Conservation (phyloP, 1,140 invertebrate genomes). For the Caligus rogercresseyi region DNA sequence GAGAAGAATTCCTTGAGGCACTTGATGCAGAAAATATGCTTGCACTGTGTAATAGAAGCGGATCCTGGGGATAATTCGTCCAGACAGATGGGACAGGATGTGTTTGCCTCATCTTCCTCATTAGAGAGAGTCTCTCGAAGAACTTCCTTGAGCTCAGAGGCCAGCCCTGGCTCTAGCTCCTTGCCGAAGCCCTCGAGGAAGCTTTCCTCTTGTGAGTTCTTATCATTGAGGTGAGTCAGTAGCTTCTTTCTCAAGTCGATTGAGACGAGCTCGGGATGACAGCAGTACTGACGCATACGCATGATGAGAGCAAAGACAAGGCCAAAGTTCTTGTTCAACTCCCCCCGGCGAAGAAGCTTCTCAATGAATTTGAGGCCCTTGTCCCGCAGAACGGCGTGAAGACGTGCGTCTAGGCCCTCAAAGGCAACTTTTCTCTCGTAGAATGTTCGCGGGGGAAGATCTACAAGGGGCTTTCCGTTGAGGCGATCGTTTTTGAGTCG, state of each 20-base stretch:
- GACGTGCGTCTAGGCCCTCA: not conserved
- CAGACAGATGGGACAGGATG: slow-evolving; percentile 11
- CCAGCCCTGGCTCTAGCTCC: not conserved
- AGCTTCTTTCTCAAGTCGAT: not conserved
- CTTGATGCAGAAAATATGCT: not conserved
- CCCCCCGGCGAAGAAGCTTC: not conserved
- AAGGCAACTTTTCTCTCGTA: slow-evolving; percentile 2
- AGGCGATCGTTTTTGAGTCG: slow-evolving; percentile 7
- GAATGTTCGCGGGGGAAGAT: slow-evolving; percentile 2
- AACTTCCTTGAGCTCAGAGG: not conserved
- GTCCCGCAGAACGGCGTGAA: not conserved
- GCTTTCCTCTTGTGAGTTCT: not conserved
- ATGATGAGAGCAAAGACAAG: slow-evolving; percentile 15
- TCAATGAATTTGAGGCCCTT: slow-evolving; percentile 11
- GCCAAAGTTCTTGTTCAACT: slow-evolving; percentile 9
- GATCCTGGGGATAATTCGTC: not conserved
- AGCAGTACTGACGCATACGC: slow-evolving; percentile 10
- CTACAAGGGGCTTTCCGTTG: slow-evolving; percentile 15
- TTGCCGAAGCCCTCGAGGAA: not conserved
- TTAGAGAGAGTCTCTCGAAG: slow-evolving; percentile 3
- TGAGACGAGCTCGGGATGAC: slow-evolving; percentile 16
- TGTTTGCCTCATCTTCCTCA: not conserved
- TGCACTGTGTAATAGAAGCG: slow-evolving; percentile 1
- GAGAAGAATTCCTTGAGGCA: not conserved
- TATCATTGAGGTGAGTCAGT: not conserved